Evolutionary conservation across 92 coral and sea anemone species (phyloP).

Genomic region (Heliopora coerulea): DNA sequence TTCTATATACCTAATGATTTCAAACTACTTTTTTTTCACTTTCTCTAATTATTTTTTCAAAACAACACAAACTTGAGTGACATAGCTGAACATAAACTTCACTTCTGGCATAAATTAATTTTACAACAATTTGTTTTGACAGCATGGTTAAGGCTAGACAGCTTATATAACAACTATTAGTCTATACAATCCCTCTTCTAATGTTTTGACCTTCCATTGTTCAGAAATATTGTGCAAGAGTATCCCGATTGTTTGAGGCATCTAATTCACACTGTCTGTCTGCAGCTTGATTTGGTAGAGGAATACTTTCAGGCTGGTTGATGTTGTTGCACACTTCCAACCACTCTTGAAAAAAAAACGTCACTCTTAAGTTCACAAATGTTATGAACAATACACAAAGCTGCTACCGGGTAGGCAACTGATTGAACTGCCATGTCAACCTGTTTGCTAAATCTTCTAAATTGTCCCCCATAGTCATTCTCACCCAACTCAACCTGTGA

Average conservation of each 20-base stretch:
- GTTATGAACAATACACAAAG: conserved; percentile 50
- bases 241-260: conserved; percentile 38
- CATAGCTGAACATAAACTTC: no score
- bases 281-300: conserved; percentile 18
- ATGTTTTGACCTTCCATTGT: conserved; percentile 32
- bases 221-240: conserved; percentile 25
- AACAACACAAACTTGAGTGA: no score
- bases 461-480: conserved; percentile 46
- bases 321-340: conserved; percentile 29
- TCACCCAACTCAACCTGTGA: conserved; percentile 44
- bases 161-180: no score
- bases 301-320: conserved; percentile 42
- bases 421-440: conserved; percentile 46
- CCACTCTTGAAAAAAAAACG: conserved; percentile 42
- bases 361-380: conserved; percentile 48
- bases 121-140: no score
- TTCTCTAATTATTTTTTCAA: no score
- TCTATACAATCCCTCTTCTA: no score
- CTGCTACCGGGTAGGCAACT: conserved; percentile 40
- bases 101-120: no score
- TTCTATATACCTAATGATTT: no score
- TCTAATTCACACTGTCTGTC: conserved; percentile 23
- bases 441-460: conserved; percentile 37
- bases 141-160: no score
- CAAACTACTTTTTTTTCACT: no score